Evolutionary conservation across 2,113 vertebrate genomes (phyloP).

Genomic region (Sturnira hondurensis): DNA sequence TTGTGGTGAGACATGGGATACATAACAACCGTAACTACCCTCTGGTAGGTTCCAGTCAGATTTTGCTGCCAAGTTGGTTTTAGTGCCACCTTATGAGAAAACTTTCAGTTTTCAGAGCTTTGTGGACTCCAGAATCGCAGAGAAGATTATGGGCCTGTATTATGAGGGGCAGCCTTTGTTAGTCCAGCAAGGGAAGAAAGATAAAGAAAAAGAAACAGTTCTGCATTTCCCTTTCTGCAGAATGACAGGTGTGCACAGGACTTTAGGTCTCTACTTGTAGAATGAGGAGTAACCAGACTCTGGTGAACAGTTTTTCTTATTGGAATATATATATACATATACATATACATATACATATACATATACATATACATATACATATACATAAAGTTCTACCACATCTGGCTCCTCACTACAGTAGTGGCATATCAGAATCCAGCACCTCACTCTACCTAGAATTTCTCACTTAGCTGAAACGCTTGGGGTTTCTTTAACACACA

Average conservation of each 20-base stretch:
- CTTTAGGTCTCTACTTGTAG: background rate
- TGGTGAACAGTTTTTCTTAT: background rate
- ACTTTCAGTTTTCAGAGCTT: background rate
- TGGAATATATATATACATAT: background rate
- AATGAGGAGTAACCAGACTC: background rate
- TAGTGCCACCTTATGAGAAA: background rate
- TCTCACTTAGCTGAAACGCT: background rate
- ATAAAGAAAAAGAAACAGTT: background rate
- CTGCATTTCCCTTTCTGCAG: background rate
- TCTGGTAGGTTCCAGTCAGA: background rate
- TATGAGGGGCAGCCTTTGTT: background rate
- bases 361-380: too few relatives aligned
- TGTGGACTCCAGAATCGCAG: background rate
- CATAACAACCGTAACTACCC: background rate
- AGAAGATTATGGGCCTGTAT: background rate
- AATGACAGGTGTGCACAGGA: background rate
- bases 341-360: too few relatives aligned
- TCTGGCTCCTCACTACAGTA: background rate
- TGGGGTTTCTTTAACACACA: background rate
- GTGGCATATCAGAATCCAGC: background rate
- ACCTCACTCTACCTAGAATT: background rate
- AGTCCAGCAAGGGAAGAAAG: background rate
- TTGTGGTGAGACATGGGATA: background rate
- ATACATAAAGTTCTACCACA: background rate
- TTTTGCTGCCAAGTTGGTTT: conserved; percentile 24